Conservation (phyloP, 2,888 invertebrate species). For the Hybos culiciformis region DNA sequence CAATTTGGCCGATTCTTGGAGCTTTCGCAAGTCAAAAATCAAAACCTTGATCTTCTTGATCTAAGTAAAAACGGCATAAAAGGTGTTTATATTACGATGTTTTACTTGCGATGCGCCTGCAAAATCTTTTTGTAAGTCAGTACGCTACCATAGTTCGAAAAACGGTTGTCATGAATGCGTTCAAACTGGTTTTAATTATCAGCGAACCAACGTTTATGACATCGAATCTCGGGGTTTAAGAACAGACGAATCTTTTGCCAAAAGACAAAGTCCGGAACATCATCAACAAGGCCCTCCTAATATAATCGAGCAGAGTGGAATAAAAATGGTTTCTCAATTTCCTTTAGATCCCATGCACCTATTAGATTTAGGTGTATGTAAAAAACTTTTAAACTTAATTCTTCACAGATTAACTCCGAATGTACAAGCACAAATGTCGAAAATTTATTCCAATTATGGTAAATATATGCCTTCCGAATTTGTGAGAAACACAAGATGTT, state of each 20-base stretch:
- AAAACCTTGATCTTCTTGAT: background rate
- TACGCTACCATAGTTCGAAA: background rate
- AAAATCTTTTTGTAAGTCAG: slow-evolving; percentile 2
- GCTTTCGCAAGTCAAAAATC: background rate
- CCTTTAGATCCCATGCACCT: background rate
- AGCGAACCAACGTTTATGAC: too few relatives aligned
- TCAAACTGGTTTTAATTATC: background rate
- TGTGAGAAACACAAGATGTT: background rate
- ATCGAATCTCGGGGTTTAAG: background rate
- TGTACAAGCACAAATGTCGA: background rate
- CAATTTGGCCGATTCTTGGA: slow-evolving; percentile 1
- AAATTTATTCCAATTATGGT: background rate
- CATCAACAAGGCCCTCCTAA: background rate
- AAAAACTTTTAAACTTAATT: background rate
- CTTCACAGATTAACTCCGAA: background rate
- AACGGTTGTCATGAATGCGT: slow-evolving; percentile 2
- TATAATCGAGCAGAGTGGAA: background rate
- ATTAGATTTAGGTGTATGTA: background rate
- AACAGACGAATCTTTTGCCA: background rate
- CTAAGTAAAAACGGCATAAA: background rate
- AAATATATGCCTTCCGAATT: background rate
- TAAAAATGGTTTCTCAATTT: background rate
- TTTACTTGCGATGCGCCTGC: slow-evolving; percentile 1
- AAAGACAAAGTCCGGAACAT: background rate
- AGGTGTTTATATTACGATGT: background rate